These are phyloP conservation scores for Lasioglossum zephyrum DNA, from an alignment of 2,888 invertebrate genomes.

Conservation along the genomic window DNA sequence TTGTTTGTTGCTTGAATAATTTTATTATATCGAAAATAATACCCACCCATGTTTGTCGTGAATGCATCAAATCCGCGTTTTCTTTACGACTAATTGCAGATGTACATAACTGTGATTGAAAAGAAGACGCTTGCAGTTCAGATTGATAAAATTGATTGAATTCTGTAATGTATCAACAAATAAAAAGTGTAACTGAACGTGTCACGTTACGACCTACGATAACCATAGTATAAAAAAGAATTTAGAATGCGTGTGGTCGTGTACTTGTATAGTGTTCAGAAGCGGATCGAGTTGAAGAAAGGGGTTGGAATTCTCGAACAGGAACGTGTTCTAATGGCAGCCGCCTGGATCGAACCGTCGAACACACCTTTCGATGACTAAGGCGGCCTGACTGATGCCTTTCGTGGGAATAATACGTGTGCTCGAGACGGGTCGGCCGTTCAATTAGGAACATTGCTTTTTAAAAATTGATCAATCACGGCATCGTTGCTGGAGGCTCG, in stretches of 20 bases:
- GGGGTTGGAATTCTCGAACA: constrained; percentile 3
- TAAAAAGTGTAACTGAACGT: background rate
- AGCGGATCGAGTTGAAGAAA: constrained; percentile 10
- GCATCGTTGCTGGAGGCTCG: constrained; percentile 68
- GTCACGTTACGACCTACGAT: too few species aligned
- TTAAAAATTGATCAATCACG: constrained; percentile 82
- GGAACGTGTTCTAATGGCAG: constrained; percentile 21
- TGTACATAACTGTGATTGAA: background rate
- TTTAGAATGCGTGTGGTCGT: background rate
- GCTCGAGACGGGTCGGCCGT: constrained; percentile 60
- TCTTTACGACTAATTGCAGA: background rate
- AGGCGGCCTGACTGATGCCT: constrained; percentile 68
- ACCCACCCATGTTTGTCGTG: background rate
- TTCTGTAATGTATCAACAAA: background rate
- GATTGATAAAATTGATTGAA: background rate
- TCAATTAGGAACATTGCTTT: constrained; percentile 83
- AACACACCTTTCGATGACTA: constrained; percentile 83
- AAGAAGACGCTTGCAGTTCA: background rate
- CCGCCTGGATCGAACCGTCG: constrained; percentile 51
- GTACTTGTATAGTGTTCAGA: background rate
- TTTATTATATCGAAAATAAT: background rate
- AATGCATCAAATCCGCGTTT: too few species aligned
- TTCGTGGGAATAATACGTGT: constrained; percentile 55
- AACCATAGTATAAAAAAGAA: background rate
- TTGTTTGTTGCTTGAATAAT: background rate